These are phyloP conservation scores for Mamestra brassicae DNA, from an alignment of 2,888 invertebrate genomes.

Conservation along the genomic window DNA sequence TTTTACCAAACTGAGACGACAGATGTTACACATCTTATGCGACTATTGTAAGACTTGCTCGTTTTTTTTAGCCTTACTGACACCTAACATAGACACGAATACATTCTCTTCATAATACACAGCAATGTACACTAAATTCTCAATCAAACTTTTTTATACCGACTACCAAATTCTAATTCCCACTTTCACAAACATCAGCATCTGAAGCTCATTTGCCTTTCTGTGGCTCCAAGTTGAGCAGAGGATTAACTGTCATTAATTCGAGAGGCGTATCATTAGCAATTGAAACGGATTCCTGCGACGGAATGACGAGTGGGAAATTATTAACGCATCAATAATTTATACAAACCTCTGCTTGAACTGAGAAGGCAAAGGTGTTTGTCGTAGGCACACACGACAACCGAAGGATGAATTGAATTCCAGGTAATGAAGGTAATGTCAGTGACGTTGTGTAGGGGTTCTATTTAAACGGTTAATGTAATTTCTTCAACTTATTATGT, in stretches of 20 bases:
- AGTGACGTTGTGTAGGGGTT: background rate
- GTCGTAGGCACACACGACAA: background rate
- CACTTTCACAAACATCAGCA: background rate
- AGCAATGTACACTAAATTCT: background rate
- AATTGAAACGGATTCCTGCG: slow-evolving; percentile 14
- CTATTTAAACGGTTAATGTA: background rate
- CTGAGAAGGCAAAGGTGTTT: slow-evolving; percentile 1
- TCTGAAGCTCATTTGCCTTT: background rate
- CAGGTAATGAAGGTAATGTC: background rate
- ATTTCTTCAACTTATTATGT: background rate
- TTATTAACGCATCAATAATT: slow-evolving; percentile 38
- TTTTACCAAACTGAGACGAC: no score
- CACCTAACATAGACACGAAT: no score
- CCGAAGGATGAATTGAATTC: slow-evolving; percentile 2
- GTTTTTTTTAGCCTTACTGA: no score
- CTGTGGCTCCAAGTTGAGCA: background rate
- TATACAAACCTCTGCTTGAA: slow-evolving; percentile 9
- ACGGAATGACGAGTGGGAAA: slow-evolving; percentile 8
- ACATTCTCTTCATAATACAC: background rate
- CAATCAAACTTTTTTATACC: background rate
- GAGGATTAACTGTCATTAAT: slow-evolving; percentile 15
- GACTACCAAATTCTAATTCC: background rate
- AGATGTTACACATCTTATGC: no score
- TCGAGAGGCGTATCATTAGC: slow-evolving; percentile 28
- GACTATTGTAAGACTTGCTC: no score